Evolutionary conservation across 1,140 invertebrate genomes (phyloP), one percentile per base, ranked within the genome.

Genomic region (Drosophila kurseongensis): DNA sequence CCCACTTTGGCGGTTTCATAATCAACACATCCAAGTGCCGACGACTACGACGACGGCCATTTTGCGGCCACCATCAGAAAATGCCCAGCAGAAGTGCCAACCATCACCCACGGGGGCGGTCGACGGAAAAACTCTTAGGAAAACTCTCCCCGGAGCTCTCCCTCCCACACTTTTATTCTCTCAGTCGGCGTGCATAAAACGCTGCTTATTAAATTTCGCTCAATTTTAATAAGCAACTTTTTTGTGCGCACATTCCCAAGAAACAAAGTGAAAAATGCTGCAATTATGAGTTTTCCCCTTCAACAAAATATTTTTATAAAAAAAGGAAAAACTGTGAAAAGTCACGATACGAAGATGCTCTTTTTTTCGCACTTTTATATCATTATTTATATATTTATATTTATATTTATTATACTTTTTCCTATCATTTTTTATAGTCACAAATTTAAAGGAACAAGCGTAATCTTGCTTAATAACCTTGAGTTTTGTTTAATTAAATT

Each of bases 151-250:
- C 32, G 4, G 5, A 14, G 12, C 36, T 27, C 0, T 9, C 45
- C 29, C n/a, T 45, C 18, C 48, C 45, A 18, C 60, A 44, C 38
- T 29, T 57, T 69, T 40, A 69, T 69, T 69, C 51, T 35, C 67
- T 29, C 38, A 75, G 75, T 65, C 77, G 62, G 65, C 57, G 47
- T 78, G 84, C 84, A 88, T 88, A 88, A 80, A 83, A 80, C 62
- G 84, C 45, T 60, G 84, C 84, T 88, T 89, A 89, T 88, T 88
- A 88, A 83, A 89, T 84, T 79, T 80, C 73, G 76, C 84, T 89
- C 73, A 89, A 80, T 88, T 88, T 88, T 89, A 88, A 88, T 88
- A 88, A 78, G 83, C 84, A 82, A 77, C 79, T 84, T 85, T 78
- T 74, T 66, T 71, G 45, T 72, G 52, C 44, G 51, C 44, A 54